Evolutionary conservation across 2,888 invertebrate species (phyloP).

Genomic region (Coleophora deauratella): DNA sequence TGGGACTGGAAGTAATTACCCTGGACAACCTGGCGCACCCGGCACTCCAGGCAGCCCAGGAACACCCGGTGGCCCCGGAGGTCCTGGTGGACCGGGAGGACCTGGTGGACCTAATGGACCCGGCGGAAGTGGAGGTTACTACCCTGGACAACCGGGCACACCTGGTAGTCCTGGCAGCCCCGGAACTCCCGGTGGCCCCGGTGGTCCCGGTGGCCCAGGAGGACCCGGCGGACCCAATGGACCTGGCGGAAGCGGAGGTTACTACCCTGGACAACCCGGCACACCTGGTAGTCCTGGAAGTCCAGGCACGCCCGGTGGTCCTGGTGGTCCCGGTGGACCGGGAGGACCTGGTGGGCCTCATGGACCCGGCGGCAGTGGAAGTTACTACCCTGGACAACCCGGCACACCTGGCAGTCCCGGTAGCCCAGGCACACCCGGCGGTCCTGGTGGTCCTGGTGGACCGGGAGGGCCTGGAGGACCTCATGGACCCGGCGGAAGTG

Average conservation of each 20-base stretch:
- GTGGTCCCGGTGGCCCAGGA: slow-evolving; percentile 9
- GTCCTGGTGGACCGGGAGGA: slow-evolving; percentile 9
- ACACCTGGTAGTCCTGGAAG: neutral
- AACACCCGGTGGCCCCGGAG: slow-evolving; percentile 7
- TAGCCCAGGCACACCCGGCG: slow-evolving; percentile 26
- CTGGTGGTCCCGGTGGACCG: slow-evolving; percentile 8
- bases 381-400: slow-evolving; percentile 19
- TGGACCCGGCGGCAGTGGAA: neutral
- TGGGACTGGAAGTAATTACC: slow-evolving; percentile 14
- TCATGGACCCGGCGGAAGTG: slow-evolving; percentile 26
- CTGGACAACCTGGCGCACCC: slow-evolving; percentile 3
- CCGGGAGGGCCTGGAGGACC: slow-evolving; percentile 13
- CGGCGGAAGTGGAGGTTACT: slow-evolving; percentile 11
- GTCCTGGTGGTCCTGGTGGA: slow-evolving; percentile 12
- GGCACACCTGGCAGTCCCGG: slow-evolving; percentile 28
- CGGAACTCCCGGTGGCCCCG: slow-evolving; percentile 17
- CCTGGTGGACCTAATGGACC: slow-evolving; percentile 6
- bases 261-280: slow-evolving; percentile 1
- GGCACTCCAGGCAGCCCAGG: neutral
- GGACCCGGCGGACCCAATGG: slow-evolving; percentile 17
- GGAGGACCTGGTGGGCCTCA: slow-evolving; percentile 8
- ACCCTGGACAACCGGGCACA: slow-evolving; percentile 20
- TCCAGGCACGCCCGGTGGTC: slow-evolving; percentile 8
- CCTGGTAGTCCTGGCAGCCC: slow-evolving; percentile 25
- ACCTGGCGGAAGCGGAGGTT: slow-evolving; percentile 8